Base-by-base conservation (phyloP, 1,140 invertebrate species). In the Temnothorax curvispinosus region DNA sequence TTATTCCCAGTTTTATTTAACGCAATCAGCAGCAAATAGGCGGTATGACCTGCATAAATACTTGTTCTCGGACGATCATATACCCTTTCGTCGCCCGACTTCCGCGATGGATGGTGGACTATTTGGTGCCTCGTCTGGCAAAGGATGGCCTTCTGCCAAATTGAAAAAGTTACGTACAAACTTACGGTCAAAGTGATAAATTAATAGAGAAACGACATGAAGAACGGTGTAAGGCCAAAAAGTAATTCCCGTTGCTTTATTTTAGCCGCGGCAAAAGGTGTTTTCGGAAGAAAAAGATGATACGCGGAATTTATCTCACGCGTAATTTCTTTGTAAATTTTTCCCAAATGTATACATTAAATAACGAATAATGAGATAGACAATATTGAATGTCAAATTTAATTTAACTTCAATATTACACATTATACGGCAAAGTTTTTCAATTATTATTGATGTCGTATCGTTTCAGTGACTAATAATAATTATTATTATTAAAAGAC, bases 131-230 rank as follows among this genome's bases (percentile, higher is more conserved):
- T 72, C 52, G 67, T 74, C 41, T 84, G 41, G 8, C 50, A 15
- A 58, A 56, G 38, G 32, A 75, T 84, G 80, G 80, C 80, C 38
- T 84, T 47, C n/a, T 84, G 80, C 80, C 80, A 84, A 84, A 84
- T 84, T 84, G 69, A 75, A 84, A 84, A 82, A 82, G 80, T 82
- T 82, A 82, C 69, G 32, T 60, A 60, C 41, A 47, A 75, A 84
- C 80, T 75, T 74, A 84, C 56, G 80, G 54, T 60, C 80, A 38
- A 60, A 74, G 69, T 84, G 80, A 84, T 84, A 84, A 44, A 84
- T 75, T 84, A 84, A 84, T 84, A 84, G 54, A 69, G 44, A 84
- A 84, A 84, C 54, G 69, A 35, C 38, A 38, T 18, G 67, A 18
- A 38, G 8, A 41, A 62, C 44, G 54, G 54, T n/a, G 41, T 21